These are phyloP conservation scores for Lota lota DNA, from an alignment of 2,113 vertebrate species.

Conservation along the genomic window DNA sequence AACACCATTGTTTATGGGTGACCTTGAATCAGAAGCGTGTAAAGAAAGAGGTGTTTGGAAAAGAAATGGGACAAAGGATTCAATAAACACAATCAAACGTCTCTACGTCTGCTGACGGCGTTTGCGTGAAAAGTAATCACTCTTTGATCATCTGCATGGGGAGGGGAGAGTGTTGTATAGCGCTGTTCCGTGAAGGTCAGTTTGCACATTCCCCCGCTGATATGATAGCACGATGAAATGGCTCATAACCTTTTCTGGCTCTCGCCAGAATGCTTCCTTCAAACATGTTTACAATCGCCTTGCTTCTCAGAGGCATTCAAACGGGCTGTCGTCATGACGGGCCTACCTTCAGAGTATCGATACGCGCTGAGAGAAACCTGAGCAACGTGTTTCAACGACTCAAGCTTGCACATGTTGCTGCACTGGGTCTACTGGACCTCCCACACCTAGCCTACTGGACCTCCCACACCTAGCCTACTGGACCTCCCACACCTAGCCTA, in stretches of 20 bases:
- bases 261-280: background rate
- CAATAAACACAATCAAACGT: conserved; percentile 21
- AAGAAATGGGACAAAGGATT: conserved; percentile 2
- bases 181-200: conserved; percentile 24
- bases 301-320: background rate
- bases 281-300: background rate
- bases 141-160: background rate
- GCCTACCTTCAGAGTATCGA: conserved; percentile 1
- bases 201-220: conserved; percentile 1
- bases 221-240: conserved; percentile 5
- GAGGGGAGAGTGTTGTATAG: background rate
- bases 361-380: background rate
- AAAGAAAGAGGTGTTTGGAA: background rate
- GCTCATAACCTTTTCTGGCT: background rate
- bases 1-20: conserved; percentile 3
- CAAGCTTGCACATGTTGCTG: no score
- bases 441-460: no score
- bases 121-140: conserved; percentile 9
- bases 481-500: no score
- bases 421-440: no score
- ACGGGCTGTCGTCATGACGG: no score
- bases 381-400: no score
- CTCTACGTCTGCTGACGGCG: conserved; percentile 1
- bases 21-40: conserved; percentile 3
- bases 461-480: no score